Evolutionary conservation across 1,140 invertebrate species (phyloP).

Genomic region (Drosophila equinoxialis): DNA sequence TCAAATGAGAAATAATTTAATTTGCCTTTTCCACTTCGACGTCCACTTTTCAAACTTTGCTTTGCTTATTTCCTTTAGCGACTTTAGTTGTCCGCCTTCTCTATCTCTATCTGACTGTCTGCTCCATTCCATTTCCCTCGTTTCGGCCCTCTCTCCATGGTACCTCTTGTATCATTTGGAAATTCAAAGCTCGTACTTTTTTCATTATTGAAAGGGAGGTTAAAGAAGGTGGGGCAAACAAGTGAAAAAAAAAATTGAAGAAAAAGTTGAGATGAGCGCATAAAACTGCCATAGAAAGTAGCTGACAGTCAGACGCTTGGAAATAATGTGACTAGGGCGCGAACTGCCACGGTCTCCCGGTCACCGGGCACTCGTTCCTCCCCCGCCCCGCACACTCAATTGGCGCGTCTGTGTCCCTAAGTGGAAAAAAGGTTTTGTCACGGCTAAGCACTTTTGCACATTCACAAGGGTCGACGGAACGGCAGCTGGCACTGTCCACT

Average conservation of each 20-base stretch:
- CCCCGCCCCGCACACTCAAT: neutral
- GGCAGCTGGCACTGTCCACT: conserved; percentile 27
- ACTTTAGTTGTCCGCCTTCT: conserved; percentile 54
- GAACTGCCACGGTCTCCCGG: conserved; percentile 48
- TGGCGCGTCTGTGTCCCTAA: conserved; percentile 34
- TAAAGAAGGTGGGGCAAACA: neutral
- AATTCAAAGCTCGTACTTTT: conserved; percentile 72
- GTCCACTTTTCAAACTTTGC: conserved; percentile 75
- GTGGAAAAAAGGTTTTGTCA: conserved; percentile 76
- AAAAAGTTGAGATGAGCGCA: conserved; percentile 48
- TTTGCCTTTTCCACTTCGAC: conserved; percentile 75
- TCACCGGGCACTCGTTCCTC: neutral
- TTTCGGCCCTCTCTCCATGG: neutral
- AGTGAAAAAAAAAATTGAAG: conserved; percentile 14
- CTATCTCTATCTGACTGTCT: conserved; percentile 34
- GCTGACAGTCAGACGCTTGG: conserved; percentile 44
- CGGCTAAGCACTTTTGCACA: conserved; percentile 70
- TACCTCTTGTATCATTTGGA: conserved; percentile 61
- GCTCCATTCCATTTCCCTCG: neutral
- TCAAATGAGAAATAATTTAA: conserved; percentile 74
- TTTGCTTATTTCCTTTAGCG: conserved; percentile 58
- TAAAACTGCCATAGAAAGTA: conserved; percentile 67
- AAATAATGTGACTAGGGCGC: conserved; percentile 62
- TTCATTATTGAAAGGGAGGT: conserved; percentile 64
- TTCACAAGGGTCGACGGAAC: conserved; percentile 50